Evolutionary conservation across 2,888 invertebrate genomes (phyloP), one percentile per base, ranked within the genome.

Genomic region (Diarsia dahlii): DNA sequence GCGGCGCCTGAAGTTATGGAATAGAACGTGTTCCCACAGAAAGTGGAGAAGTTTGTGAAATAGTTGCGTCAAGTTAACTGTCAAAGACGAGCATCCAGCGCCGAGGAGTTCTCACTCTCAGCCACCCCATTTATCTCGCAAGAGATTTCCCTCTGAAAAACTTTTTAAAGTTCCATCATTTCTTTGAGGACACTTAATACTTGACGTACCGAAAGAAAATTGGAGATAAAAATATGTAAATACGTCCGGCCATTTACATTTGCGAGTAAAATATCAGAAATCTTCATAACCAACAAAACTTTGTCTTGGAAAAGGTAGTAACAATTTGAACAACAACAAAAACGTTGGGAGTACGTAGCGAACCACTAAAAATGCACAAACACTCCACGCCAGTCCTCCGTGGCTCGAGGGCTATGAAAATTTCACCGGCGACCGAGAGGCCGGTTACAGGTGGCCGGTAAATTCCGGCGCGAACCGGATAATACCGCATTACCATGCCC

Each of bases 361-460:
- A 85, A 81, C 73, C 83, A 84, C 81, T 90, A 86, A 91, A 92
- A 93, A 94, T 94, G 92, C 91, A 93, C 94, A 92, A 93, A 92
- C 91, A 91, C 92, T 91, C 85, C 85, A 88, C 88, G 81, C 80
- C 81, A 89, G 89, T 88, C 89, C 90, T 89, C 88, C 65, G 65
- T 74, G 78, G 84, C 88, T 91, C 86, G 89, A 91, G 91, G 84
- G 90, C 88, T 89, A 92, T 94, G 93, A 93, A 94, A 94, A 93
- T 94, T 93, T 94, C 89, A 94, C 90, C 88, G 89, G 82, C 83
- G 80, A 84, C 83, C 74, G 80, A 81, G 82, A 88, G 83, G 83
- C 81, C 88, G 88, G 90, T 93, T 93, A 95, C 95, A 94, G 95
- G 95, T 95, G 94, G 95, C 92, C 93, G 93, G 93, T 94, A 93